A percentile compares a stretch with the other conserved stretches of the same genome.
phyloP scores from a whole-genome alignment of 1,140 invertebrate genomes.

The Caenorhabditis tropicalis region DNA sequence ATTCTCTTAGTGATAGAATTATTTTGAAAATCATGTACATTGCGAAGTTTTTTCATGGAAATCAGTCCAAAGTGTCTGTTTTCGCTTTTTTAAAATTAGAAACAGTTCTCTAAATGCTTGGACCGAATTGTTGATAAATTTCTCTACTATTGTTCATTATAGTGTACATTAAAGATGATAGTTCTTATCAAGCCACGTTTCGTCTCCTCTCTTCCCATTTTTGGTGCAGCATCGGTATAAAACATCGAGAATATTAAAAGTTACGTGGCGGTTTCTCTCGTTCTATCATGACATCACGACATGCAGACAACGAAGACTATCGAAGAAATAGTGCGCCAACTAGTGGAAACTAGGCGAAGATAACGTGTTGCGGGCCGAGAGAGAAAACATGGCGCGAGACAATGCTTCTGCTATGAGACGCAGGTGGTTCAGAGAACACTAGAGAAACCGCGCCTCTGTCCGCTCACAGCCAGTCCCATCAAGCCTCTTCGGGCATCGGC shows the following conservation, averaged over 20 bases:
- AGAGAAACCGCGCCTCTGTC: constrained; percentile 32
- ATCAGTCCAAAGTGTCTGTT: no score
- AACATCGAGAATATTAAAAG: constrained; percentile 30
- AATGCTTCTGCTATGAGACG: neutral
- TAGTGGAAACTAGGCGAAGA: constrained; percentile 10
- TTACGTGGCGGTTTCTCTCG: neutral
- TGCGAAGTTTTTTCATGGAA: no score
- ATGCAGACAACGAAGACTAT: constrained; percentile 19
- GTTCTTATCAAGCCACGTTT: neutral
- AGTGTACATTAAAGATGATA: neutral
- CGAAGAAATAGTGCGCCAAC: neutral
- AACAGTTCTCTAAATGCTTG: no score
- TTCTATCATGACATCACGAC: constrained; percentile 3
- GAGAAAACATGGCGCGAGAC: constrained; percentile 13
- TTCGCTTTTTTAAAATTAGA: no score
- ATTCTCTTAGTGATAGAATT: no score
- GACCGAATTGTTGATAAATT: no score
- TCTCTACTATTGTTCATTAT: neutral
- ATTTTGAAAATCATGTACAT: no score
- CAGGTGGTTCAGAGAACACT: constrained; percentile 33
- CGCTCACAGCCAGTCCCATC: constrained; percentile 33
- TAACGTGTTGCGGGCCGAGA: constrained; percentile 30
- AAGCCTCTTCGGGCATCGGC: constrained; percentile 28
- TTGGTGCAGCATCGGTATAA: neutral
- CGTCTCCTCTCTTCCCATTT: neutral